These are phyloP conservation scores for Colletes latitarsis DNA, from an alignment of 1,140 invertebrate species.

Conservation along the genomic window DNA sequence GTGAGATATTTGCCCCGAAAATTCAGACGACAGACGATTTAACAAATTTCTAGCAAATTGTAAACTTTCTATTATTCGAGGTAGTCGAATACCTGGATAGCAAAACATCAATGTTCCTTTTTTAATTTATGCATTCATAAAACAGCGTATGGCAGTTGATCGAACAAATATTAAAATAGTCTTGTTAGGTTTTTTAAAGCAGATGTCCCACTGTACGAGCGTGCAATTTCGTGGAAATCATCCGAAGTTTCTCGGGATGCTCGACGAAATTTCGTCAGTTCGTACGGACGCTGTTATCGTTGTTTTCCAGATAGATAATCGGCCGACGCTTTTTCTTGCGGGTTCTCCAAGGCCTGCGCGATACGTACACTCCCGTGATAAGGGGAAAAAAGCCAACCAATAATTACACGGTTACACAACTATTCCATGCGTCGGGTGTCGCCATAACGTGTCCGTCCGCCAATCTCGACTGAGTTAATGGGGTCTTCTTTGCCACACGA, in stretches of 20 bases:
- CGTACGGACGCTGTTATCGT: neutral
- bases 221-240: neutral
- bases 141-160: no score
- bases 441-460: neutral
- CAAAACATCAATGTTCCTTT: no score
- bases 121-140: no score
- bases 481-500: neutral
- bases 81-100: no score
- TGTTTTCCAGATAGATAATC: slow-evolving; percentile 3
- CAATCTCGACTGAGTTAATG: neutral
- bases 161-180: no score
- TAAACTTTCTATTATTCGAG: no score
- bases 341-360: neutral
- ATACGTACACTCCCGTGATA: neutral
- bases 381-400: neutral
- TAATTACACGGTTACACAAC: slow-evolving; percentile 9
- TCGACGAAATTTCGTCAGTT: slow-evolving; percentile 7
- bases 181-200: neutral
- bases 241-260: neutral
- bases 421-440: neutral
- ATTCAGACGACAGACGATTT: no score
- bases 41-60: no score
- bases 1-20: no score
- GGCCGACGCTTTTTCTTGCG: neutral
- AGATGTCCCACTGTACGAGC: neutral